These are phyloP conservation scores for Eospalax fontanierii DNA, from an alignment of 2,797 vertebrate species.

Conservation along the genomic window DNA sequence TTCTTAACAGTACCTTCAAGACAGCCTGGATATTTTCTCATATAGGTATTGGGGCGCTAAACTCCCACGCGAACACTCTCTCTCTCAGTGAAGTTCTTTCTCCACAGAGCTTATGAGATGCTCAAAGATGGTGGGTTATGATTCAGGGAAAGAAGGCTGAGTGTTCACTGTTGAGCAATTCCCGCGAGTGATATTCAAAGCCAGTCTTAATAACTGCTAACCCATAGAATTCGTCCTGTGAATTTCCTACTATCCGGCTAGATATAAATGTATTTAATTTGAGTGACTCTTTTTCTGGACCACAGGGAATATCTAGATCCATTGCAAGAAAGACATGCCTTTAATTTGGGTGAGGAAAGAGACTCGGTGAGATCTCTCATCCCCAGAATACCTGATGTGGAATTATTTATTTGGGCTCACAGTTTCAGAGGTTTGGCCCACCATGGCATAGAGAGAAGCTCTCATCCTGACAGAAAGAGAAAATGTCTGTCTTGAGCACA, in stretches of 20 bases:
- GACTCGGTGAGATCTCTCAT: not conserved
- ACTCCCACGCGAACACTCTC: not conserved
- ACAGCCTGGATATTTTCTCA: not conserved
- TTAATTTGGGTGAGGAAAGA: not conserved
- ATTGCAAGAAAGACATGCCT: not conserved
- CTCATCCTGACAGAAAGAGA: not conserved
- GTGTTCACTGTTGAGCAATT: slow-evolving; percentile 46
- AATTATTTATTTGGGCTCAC: not conserved
- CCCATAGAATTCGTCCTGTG: not conserved
- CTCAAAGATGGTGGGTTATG: not conserved
- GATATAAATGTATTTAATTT: slow-evolving; percentile 54
- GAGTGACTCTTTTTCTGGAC: slow-evolving; percentile 50
- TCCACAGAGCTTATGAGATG: slow-evolving; percentile 7
- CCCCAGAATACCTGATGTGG: not conserved
- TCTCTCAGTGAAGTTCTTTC: not conserved
- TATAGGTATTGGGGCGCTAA: not conserved
- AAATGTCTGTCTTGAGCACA: not conserved
- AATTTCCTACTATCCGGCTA: slow-evolving; percentile 22
- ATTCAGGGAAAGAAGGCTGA: slow-evolving; percentile 50
- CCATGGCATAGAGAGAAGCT: not conserved
- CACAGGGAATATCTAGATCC: not conserved
- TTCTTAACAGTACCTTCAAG: not conserved
- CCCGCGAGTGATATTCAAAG: not conserved
- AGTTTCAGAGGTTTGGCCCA: not conserved
- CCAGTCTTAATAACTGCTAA: slow-evolving; percentile 58